phyloP scores from a whole-genome alignment of 2,888 invertebrate species.

The Nysson spinosus region DNA sequence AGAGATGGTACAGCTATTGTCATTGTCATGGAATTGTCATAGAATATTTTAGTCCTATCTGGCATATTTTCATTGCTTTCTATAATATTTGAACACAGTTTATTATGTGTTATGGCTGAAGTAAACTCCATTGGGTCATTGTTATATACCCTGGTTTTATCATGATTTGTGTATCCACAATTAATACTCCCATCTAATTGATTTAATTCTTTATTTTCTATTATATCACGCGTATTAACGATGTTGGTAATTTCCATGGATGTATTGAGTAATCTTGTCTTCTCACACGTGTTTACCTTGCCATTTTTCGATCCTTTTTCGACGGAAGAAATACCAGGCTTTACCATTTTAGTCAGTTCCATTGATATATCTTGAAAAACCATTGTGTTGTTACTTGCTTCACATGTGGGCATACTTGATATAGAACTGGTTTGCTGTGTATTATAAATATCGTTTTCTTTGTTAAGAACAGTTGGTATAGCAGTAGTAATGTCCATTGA shows the following conservation, averaged over 20 bases:
- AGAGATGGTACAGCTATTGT: conserved; percentile 7
- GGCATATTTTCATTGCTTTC: background rate
- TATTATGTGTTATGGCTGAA: background rate
- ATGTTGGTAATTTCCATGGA: conserved; percentile 27
- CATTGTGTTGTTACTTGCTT: background rate
- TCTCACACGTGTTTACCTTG: conserved; percentile 1
- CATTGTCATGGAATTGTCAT: conserved; percentile 17
- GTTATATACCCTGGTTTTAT: background rate
- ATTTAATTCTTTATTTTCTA: background rate
- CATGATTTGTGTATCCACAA: background rate
- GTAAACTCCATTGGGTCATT: conserved; percentile 18
- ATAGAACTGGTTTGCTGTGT: background rate
- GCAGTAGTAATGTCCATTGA: conserved; percentile 48
- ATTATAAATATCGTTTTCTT: background rate
- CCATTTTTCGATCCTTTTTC: too few species aligned
- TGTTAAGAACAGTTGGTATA: conserved; percentile 2
- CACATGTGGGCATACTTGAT: background rate
- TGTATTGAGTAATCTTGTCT: conserved; percentile 2
- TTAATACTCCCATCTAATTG: background rate
- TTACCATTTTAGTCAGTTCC: conserved; percentile 49
- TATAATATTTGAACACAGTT: background rate
- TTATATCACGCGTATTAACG: background rate
- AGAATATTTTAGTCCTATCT: conserved; percentile 7
- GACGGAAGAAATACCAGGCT: too few species aligned
- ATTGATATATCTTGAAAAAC: conserved; percentile 28